These are phyloP conservation scores for Diachasmimorpha longicaudata DNA, from an alignment of 1,140 invertebrate genomes.

Conservation along the genomic window DNA sequence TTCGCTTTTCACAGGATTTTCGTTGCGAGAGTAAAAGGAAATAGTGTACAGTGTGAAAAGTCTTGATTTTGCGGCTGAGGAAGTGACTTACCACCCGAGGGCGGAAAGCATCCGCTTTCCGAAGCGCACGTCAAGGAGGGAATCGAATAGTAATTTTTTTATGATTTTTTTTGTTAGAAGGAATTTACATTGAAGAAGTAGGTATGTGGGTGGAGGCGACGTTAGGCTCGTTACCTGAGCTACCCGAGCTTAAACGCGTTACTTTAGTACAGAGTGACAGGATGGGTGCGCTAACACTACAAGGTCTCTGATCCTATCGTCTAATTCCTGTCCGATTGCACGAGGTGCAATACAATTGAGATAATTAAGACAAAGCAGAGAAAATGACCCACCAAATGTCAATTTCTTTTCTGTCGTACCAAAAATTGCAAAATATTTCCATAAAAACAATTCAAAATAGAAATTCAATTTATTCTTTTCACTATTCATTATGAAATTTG, in stretches of 20 bases:
- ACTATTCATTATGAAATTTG: too few species aligned
- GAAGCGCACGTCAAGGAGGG: too few species aligned
- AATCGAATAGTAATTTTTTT: background rate
- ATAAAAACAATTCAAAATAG: too few species aligned
- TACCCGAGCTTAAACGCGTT: background rate
- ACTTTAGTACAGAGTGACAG: background rate
- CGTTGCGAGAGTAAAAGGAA: background rate
- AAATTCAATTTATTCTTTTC: too few species aligned
- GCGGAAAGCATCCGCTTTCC: too few species aligned
- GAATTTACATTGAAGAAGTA: background rate
- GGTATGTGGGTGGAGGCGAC: conserved; percentile 5
- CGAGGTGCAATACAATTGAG: background rate
- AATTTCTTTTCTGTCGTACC: too few species aligned
- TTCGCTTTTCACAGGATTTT: background rate
- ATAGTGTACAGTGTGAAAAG: too few species aligned
- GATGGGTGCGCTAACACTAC: background rate
- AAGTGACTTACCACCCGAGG: too few species aligned
- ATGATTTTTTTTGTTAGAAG: background rate
- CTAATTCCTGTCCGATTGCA: background rate
- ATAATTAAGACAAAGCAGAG: background rate
- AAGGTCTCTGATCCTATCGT: background rate
- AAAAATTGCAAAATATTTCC: too few species aligned
- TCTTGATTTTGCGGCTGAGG: too few species aligned
- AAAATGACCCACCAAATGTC: background rate
- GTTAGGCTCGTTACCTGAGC: background rate